Percentiles rank a stretch among this genome's conserved stretches.
Evolutionary conservation across 2,113 vertebrate genomes (phyloP).

Genomic region (Leptodactylus fuscus): DNA sequence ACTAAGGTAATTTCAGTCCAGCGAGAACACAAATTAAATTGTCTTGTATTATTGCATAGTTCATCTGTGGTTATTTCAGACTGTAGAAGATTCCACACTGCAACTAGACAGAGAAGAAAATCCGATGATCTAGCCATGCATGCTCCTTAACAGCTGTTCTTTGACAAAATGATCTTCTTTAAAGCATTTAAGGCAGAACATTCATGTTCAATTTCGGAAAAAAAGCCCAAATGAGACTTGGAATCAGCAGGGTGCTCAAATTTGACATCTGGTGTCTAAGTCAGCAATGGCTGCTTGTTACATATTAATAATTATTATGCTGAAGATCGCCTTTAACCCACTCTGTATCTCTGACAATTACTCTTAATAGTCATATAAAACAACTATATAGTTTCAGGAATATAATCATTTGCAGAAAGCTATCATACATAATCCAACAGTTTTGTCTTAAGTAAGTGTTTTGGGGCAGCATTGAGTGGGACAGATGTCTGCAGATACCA

Average conservation of each 20-base stretch:
- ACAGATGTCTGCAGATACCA: neutral
- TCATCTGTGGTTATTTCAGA: neutral
- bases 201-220: constrained; percentile 43
- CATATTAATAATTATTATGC: constrained; percentile 8
- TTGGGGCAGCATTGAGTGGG: neutral
- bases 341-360: neutral
- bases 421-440: neutral
- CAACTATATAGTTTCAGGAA: neutral
- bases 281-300: neutral
- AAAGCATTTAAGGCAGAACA: constrained; percentile 19
- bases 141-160: constrained; percentile 37
- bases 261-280: constrained; percentile 35
- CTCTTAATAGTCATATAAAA: neutral
- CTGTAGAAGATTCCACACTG: neutral
- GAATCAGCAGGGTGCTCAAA: constrained; percentile 28
- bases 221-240: constrained; percentile 5
- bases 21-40: neutral
- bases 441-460: neutral
- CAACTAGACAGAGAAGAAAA: constrained; percentile 4
- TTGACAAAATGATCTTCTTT: constrained; percentile 47
- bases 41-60: neutral
- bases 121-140: constrained; percentile 17
- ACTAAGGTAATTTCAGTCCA: neutral
- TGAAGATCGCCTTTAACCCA: neutral
- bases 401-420: neutral